Evolutionary conservation across 1,140 invertebrate species (phyloP).

Genomic region (Chrysoperla carnea): DNA sequence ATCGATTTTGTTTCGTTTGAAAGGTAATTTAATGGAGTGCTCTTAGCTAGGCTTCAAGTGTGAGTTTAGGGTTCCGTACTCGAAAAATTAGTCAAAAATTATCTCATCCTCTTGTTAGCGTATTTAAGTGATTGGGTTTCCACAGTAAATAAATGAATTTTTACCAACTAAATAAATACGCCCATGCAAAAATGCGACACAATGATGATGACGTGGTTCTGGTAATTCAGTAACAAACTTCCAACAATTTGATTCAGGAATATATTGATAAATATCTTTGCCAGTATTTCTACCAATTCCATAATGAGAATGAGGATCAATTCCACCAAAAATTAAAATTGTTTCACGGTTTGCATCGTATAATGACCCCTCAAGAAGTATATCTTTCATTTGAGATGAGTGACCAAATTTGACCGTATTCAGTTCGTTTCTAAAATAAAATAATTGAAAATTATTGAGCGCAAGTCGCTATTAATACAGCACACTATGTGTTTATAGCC

Average conservation of each 20-base stretch:
- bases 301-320: conserved; percentile 32
- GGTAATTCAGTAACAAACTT: conserved; percentile 36
- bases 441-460: not conserved
- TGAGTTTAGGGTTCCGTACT: no score
- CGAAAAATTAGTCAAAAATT: no score
- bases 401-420: conserved; percentile 23
- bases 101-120: no score
- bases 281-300: conserved; percentile 28
- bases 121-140: no score
- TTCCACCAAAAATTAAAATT: conserved; percentile 36
- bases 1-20: no score
- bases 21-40: no score
- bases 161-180: conserved; percentile 36
- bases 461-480: not conserved
- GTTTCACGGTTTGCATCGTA: conserved; percentile 32
- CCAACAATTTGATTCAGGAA: conserved; percentile 32
- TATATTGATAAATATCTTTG: conserved; percentile 34
- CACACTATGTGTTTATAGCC: no score
- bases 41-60: no score
- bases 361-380: conserved; percentile 25
- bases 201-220: conserved; percentile 37
- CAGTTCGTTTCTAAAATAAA: conserved; percentile 17
- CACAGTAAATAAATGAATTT: no score
- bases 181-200: conserved; percentile 31
- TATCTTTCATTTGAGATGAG: conserved; percentile 21